A percentile compares a stretch with the other conserved stretches of the same genome.
Conservation (phyloP, 2,113 vertebrate genomes). For the Drymodes brunneopygia region DNA sequence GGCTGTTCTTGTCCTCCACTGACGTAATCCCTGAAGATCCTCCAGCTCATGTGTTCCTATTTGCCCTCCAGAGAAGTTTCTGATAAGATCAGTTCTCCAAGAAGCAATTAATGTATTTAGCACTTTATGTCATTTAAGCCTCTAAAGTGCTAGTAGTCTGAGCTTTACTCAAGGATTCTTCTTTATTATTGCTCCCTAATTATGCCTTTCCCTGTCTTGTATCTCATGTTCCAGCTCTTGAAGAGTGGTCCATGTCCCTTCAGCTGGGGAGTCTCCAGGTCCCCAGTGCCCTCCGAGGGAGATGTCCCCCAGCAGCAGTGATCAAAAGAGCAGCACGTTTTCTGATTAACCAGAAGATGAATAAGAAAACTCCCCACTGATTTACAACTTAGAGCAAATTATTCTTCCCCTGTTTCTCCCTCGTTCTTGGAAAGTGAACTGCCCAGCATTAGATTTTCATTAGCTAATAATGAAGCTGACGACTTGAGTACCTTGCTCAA, state of each 20-base stretch:
- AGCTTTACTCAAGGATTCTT: not conserved
- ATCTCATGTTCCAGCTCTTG: not conserved
- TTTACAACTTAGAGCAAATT: not conserved
- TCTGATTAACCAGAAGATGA: not conserved
- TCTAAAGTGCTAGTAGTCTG: not conserved
- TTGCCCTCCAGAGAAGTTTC: not conserved
- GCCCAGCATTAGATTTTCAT: not conserved
- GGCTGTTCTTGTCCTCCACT: not conserved
- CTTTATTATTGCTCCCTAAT: not conserved
- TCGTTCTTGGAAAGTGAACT: not conserved
- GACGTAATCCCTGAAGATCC: not conserved
- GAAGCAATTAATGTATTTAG: not conserved
- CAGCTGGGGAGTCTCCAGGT: not conserved
- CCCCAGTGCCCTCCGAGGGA: rapidly evolving
- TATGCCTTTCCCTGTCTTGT: not conserved
- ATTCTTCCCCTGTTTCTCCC: not conserved
- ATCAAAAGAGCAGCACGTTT: not conserved
- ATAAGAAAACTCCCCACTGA: not conserved
- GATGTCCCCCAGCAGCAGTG: not conserved
- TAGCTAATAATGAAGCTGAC: not conserved
- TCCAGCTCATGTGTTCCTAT: not conserved
- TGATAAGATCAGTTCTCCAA: not conserved
- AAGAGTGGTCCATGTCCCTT: not conserved
- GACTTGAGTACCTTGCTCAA: not conserved
- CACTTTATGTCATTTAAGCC: not conserved